Conservation (phyloP, 1,140 invertebrate genomes). For the Drosophila obscura region DNA sequence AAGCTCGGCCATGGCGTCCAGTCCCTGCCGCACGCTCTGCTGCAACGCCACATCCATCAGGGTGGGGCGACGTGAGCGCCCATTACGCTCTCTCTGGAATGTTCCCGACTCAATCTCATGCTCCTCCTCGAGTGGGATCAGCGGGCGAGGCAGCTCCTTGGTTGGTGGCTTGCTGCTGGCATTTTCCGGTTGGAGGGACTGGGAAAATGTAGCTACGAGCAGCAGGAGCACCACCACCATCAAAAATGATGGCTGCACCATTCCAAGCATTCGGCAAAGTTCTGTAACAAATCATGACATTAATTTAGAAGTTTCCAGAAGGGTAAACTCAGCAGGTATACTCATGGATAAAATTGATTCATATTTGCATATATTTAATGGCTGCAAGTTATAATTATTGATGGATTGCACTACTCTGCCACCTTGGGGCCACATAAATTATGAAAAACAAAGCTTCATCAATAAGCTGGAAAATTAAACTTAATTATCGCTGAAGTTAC, state of each 20-base stretch:
- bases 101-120: constrained; percentile 5
- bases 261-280: constrained; percentile 35
- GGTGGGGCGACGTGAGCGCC: constrained; percentile 64
- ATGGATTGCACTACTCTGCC: constrained; percentile 8
- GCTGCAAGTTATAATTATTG: constrained; percentile 21
- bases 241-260: constrained; percentile 44
- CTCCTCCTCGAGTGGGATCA: constrained; percentile 15
- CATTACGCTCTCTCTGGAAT: constrained; percentile 36
- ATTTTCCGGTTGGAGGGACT: constrained; percentile 23
- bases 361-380: constrained; percentile 13
- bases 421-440: constrained; percentile 22
- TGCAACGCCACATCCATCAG: constrained; percentile 80
- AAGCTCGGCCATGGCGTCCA: constrained; percentile 78
- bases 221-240: constrained; percentile 13
- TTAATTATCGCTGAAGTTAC: constrained; percentile 62
- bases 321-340: neutral
- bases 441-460: constrained; percentile 27
- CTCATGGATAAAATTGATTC: neutral
- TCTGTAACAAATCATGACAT: constrained; percentile 23
- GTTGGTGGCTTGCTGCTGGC: constrained; percentile 51
- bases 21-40: constrained; percentile 74
- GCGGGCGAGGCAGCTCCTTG: constrained; percentile 57
- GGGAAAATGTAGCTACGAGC: neutral
- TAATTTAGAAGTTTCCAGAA: neutral
- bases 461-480: constrained; percentile 55